A percentile compares a stretch with the other conserved stretches of the same genome.
Evolutionary conservation across 2,797 vertebrate species (phyloP).

Genomic region (Loriculus beryllinus): DNA sequence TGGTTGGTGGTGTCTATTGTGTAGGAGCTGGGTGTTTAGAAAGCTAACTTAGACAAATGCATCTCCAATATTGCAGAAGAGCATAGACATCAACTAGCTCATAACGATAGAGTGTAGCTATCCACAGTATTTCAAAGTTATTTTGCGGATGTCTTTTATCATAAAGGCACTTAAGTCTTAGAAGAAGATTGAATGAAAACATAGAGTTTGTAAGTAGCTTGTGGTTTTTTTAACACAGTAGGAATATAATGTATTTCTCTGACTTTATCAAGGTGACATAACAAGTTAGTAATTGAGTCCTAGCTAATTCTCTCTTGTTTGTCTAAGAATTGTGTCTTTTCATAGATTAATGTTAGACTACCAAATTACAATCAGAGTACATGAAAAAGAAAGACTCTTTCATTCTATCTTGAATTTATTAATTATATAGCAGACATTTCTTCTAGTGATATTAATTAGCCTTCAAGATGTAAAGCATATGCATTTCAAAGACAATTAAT

Average conservation of each 20-base stretch:
- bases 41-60: neutral
- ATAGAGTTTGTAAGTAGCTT: neutral
- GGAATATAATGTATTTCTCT: neutral
- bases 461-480: neutral
- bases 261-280: neutral
- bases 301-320: neutral
- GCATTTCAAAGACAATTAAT: slow-evolving; percentile 41
- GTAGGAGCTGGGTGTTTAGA: neutral
- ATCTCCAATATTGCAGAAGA: neutral
- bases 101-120: neutral
- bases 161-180: neutral
- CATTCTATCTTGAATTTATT: slow-evolving; percentile 19
- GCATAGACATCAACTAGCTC: neutral
- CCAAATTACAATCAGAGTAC: neutral
- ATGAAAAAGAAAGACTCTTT: neutral
- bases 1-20: neutral
- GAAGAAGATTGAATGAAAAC: neutral
- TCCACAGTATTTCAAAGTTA: neutral
- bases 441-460: slow-evolving; percentile 21
- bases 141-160: neutral
- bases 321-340: neutral
- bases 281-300: neutral
- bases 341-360: neutral
- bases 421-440: neutral
- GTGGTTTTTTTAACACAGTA: neutral